Evolutionary conservation across 1,140 invertebrate genomes (phyloP), one percentile per base, ranked within the genome.

Genomic region (Spodoptera frugiperda): DNA sequence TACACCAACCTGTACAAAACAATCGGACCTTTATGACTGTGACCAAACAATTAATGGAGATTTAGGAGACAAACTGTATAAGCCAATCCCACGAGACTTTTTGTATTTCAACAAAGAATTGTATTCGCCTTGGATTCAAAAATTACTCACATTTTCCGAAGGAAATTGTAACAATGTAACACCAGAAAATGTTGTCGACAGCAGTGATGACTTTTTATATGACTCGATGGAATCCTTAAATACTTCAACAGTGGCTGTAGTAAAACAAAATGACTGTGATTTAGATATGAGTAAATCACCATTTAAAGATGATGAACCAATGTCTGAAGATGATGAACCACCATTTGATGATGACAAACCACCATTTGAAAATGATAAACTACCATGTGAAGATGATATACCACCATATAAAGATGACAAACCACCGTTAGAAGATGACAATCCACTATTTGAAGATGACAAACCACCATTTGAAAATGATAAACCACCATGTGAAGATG

Each of bases 41-140:
- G 59, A 63, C 19, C 33, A 12, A 11, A 30, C 21, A 49, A 12
- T 12, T 19, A 25, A 51, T 51, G 5, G 33, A 9, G 12, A 48
- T 10, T 1, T 21, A 61, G 19, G 21, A 48, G 11, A n/a, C 3
- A 9, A 44, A 39, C 9, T 17, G 11, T 12, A 39, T 49, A 53
- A 54, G 4, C 25, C 21, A 54, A 46, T 12, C 12, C 51, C 3
- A 72, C 44, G 53, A 57, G 14, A 44, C 9, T 19, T 57, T 19
- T 19, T 21, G 10, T 59, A 59, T 74, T 21, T 53, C 1, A 78
- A 46, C 46, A 91, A 91, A 81, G 84, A 89, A 80, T 77, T 88
- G 46, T 90, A 82, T 85, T 93, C 89, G 15, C 82, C 86, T 11
- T 82, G 84, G 78, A 82, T 93, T 54, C 89, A 90, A 84, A 91